Percentiles rank a stretch among this genome's conserved stretches.
Evolutionary conservation across 2,797 vertebrate genomes (phyloP).

Genomic region (Notolepis coatsorum): DNA sequence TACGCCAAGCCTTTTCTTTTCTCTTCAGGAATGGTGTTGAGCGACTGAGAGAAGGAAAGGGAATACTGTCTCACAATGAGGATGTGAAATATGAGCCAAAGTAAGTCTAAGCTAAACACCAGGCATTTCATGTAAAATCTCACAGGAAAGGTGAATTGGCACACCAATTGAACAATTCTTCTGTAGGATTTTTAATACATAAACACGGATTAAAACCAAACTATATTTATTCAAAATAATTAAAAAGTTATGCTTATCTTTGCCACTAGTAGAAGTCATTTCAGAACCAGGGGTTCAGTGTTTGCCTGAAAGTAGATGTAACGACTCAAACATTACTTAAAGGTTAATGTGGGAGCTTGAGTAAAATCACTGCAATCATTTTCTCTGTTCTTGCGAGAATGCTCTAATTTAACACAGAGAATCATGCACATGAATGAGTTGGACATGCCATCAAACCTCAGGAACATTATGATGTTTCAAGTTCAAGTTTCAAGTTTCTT

Average conservation of each 20-base stretch:
- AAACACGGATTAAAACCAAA: too few species aligned
- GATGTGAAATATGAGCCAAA: constrained; percentile 89
- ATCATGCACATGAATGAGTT: too few species aligned
- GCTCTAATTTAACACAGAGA: too few species aligned
- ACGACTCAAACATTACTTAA: not conserved
- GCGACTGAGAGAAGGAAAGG: constrained; percentile 85
- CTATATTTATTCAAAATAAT: not conserved
- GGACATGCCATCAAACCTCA: too few species aligned
- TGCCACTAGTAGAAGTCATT: not conserved
- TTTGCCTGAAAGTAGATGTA: not conserved
- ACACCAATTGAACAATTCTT: not conserved
- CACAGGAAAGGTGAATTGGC: not conserved
- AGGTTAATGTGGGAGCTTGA: too few species aligned
- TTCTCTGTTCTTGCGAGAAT: too few species aligned
- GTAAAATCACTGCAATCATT: too few species aligned
- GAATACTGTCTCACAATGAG: constrained; percentile 80
- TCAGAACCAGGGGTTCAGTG: not conserved
- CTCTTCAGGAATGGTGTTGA: constrained; percentile 93
- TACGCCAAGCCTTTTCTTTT: not conserved
- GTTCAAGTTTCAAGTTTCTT: too few species aligned
- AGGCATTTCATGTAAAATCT: not conserved
- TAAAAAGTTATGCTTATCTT: not conserved
- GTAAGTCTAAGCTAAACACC: constrained; percentile 71
- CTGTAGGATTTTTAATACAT: not conserved
- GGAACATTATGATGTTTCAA: too few species aligned